Conservation (phyloP, 2,888 invertebrate species). For the Ophioninae sp. region DNA sequence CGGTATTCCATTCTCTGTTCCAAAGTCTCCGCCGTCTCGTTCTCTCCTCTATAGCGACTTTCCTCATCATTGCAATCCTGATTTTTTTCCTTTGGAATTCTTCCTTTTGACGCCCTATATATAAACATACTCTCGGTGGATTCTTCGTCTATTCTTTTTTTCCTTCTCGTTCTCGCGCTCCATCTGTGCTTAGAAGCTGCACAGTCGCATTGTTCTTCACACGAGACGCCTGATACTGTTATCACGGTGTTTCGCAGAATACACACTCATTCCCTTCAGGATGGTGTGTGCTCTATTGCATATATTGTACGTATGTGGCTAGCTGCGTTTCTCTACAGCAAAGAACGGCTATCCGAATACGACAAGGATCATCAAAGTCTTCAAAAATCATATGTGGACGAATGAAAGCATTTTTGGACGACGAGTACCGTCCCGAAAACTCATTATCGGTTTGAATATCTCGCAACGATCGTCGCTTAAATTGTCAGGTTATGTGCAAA, state of each 20-base stretch:
- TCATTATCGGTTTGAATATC: background rate
- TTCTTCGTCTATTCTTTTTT: slow-evolving; percentile 10
- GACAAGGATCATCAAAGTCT: background rate
- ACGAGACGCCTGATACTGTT: slow-evolving; percentile 41
- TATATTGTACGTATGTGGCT: background rate
- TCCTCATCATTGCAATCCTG: slow-evolving; percentile 34
- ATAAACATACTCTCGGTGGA: background rate
- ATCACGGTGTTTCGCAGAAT: slow-evolving; percentile 17
- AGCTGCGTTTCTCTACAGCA: background rate
- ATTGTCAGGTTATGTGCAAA: too few relatives aligned
- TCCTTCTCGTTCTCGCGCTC: slow-evolving; percentile 54
- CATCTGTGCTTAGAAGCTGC: slow-evolving; percentile 32
- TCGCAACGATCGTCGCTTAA: too few relatives aligned
- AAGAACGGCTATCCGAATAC: background rate
- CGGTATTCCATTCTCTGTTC: slow-evolving; percentile 36
- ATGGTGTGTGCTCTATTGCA: background rate
- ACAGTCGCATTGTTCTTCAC: slow-evolving; percentile 10
- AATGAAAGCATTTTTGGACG: background rate
- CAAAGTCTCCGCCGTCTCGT: slow-evolving; percentile 26
- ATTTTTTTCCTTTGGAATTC: slow-evolving; percentile 28
- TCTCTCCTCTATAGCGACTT: slow-evolving; percentile 8
- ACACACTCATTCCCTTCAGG: background rate
- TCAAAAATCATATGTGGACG: background rate
- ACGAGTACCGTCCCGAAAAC: background rate
- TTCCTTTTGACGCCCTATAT: slow-evolving; percentile 34